Conservation (phyloP, 2,797 vertebrate genomes). For the Microctenopoma steveboyesi region DNA sequence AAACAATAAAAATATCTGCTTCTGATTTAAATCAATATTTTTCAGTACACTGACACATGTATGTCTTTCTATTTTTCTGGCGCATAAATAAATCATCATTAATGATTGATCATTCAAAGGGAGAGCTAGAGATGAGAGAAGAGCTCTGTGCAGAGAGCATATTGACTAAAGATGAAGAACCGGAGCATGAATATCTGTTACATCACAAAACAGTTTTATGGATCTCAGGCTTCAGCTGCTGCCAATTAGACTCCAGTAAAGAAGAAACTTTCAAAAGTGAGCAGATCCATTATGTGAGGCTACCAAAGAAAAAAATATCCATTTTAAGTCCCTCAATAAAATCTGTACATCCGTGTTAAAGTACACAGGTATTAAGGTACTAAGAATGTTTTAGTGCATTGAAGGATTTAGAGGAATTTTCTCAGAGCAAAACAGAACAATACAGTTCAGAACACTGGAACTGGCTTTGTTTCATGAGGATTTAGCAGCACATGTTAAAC, state of each 20-base stretch:
- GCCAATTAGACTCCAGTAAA: constrained; percentile 1
- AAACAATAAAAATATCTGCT: not conserved
- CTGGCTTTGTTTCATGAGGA: not conserved
- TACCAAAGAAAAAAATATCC: too few species aligned
- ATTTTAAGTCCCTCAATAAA: too few species aligned
- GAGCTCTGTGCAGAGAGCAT: not conserved
- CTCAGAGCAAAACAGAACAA: too few species aligned
- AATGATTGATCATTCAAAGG: not conserved
- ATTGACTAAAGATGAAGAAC: not conserved
- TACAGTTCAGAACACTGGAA: not conserved
- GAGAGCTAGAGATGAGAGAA: not conserved
- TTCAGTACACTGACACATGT: not conserved
- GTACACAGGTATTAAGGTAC: too few species aligned
- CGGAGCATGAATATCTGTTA: not conserved
- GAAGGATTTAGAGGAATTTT: not conserved
- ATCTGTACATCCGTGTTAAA: too few species aligned
- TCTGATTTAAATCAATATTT: not conserved
- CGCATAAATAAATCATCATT: constrained; percentile 1
- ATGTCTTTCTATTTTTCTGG: not conserved
- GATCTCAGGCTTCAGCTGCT: constrained; percentile 7
- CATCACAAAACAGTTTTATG: not conserved
- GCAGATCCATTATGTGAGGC: too few species aligned
- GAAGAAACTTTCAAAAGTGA: too few species aligned
- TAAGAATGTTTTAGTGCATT: too few species aligned
- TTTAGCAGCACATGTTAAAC: not conserved